A percentile compares a stretch with the other conserved stretches of the same genome.
These are phyloP conservation scores for Lethrus apterus DNA, from an alignment of 1,140 invertebrate genomes.

Conservation along the genomic window DNA sequence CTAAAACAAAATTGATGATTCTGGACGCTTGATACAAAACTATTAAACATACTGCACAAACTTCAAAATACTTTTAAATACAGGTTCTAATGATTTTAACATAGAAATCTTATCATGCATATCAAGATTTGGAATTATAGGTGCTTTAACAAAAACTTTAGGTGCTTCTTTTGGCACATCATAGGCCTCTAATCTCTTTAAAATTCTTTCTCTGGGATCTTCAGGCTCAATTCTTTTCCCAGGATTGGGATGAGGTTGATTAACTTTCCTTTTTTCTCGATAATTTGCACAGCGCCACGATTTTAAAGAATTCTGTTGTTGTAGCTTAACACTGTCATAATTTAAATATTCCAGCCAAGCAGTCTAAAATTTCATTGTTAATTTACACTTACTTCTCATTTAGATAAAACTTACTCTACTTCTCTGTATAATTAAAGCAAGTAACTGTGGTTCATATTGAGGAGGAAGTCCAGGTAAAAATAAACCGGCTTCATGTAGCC, in stretches of 20 bases:
- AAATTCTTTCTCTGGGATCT: slow-evolving; percentile 49
- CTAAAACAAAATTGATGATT: slow-evolving; percentile 27
- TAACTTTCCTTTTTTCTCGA: slow-evolving; percentile 36
- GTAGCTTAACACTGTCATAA: slow-evolving; percentile 46
- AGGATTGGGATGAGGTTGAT: slow-evolving; percentile 33
- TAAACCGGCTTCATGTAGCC: slow-evolving; percentile 59
- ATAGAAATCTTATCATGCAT: slow-evolving; percentile 33
- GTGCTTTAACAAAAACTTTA: slow-evolving; percentile 33
- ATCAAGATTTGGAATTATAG: slow-evolving; percentile 35
- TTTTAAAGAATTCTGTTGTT: slow-evolving; percentile 42
- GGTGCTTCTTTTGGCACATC: slow-evolving; percentile 52
- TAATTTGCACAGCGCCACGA: slow-evolving; percentile 38
- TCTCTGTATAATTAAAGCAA: slow-evolving; percentile 40
- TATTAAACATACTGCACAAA: slow-evolving; percentile 47
- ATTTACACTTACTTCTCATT: background rate
- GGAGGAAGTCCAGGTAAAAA: slow-evolving; percentile 66
- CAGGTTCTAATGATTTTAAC: slow-evolving; percentile 44
- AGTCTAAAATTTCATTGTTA: slow-evolving; percentile 25
- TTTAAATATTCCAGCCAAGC: slow-evolving; percentile 66
- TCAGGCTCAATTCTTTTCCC: slow-evolving; percentile 28
- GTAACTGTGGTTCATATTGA: slow-evolving; percentile 57
- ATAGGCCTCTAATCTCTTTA: slow-evolving; percentile 52
- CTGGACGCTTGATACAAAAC: background rate
- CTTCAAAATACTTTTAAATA: slow-evolving; percentile 50
- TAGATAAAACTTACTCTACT: slow-evolving; percentile 37